Percentiles rank a stretch among this genome's conserved stretches.
Conservation (phyloP, 2,888 invertebrate species). For the Drosophila mayaguana region DNA sequence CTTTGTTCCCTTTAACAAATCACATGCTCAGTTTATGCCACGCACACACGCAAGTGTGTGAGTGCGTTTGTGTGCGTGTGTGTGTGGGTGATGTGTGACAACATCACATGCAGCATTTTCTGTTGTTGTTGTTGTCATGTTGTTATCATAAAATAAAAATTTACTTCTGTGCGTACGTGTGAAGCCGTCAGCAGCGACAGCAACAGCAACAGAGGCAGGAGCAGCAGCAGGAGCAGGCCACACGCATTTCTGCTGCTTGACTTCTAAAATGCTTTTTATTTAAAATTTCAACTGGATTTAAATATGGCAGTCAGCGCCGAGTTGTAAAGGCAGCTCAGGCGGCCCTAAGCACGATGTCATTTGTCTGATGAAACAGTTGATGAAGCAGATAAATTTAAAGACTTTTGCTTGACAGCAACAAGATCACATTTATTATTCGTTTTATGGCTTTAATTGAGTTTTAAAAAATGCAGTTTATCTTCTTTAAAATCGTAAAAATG, state of each 20-base stretch:
- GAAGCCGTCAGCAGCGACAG: background rate
- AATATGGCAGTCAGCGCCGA: conserved; percentile 43
- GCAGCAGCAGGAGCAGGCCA: background rate
- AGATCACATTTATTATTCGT: background rate
- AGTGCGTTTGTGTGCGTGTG: conserved; percentile 16
- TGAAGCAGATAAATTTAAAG: conserved; percentile 7
- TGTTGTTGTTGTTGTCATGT: conserved; percentile 39
- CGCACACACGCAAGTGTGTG: conserved; percentile 28
- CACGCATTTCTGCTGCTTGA: conserved; percentile 49
- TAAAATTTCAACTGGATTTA: conserved; percentile 53
- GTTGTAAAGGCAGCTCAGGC: conserved; percentile 54
- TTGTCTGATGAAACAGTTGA: conserved; percentile 48
- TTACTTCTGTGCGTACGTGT: conserved; percentile 65
- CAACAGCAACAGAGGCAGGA: background rate
- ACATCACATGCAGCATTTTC: conserved; percentile 48
- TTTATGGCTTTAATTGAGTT: background rate
- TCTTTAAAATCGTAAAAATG: background rate
- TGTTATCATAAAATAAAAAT: conserved; percentile 72
- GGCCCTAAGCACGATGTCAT: conserved; percentile 39
- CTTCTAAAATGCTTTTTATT: conserved; percentile 39
- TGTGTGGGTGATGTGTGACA: conserved; percentile 45
- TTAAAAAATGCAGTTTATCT: background rate
- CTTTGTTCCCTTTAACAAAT: conserved; percentile 68
- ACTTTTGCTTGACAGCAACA: background rate
- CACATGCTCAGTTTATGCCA: conserved; percentile 65